Evolutionary conservation across 2,797 vertebrate genomes (phyloP), one percentile per base, ranked within the genome.

Genomic region (Perodicticus potto): DNA sequence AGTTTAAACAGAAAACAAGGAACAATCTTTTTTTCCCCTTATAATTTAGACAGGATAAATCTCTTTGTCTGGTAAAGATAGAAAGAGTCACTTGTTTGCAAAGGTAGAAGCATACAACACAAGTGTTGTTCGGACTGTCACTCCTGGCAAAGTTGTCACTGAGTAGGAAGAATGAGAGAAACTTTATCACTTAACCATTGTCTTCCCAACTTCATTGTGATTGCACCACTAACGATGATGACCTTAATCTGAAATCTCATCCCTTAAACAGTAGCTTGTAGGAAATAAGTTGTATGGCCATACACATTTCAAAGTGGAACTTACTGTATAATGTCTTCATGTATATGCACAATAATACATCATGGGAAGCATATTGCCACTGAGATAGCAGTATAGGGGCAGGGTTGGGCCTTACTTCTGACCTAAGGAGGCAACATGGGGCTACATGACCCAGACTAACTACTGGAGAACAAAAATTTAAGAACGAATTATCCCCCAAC

Each of bases 1-100:
- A 65, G 34, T 93, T 94, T 89, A 93, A 90, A 84, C 25, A 70
- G 65, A 70, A 17, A 78, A 25, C 25, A 70, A 61, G 13, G 7
- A 69, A 74, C 4, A 72, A 65, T 14, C 7, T 70, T 67, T 22
- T n/a, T 11, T 22, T 74, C 13, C 49, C 4, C 87, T 83, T 76
- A 11, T 53, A 84, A 91, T 65, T 70, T 49, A 72, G 32, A n/a
- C 27, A 87, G 13, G 22, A 85, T 25, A 45, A 93, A 69, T 11
- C 17, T 74, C 88, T 83, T 53, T 57, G 11, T 77, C 45, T 89
- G 16, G 45, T 27, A 25, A 69, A 69, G n/a, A 69, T 29, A 84
- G 53, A 91, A 89, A 37, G 6, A 22, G 16, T 53, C 34, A 27
- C 40, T 72, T 65, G 57, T 73, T 37, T 81, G 6, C 40, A 73